Evolutionary conservation across 2,113 vertebrate genomes (phyloP).

Genomic region (Brachyistius frenatus): DNA sequence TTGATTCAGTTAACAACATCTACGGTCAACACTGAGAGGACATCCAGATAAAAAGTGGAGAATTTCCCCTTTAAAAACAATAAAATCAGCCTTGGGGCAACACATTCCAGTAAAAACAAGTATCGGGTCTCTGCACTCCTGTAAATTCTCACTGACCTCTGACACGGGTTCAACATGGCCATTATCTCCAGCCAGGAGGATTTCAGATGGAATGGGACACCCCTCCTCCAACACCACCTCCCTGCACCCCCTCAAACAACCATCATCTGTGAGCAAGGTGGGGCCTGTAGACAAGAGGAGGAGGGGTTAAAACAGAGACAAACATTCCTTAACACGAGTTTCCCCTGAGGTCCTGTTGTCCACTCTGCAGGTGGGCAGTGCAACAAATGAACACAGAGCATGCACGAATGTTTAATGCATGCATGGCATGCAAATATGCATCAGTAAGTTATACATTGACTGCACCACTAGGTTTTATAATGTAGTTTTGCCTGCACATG

Average conservation of each 20-base stretch:
- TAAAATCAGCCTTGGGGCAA: no score
- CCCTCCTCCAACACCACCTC: conserved; percentile 23
- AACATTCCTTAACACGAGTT: conserved; percentile 23
- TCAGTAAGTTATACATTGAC: rapidly evolving
- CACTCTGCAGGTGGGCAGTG: neutral
- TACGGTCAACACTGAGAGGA: no score
- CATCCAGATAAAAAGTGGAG: no score
- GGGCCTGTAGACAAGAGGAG: conserved; percentile 33
- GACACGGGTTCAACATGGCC: conserved; percentile 35
- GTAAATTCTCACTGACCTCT: conserved; percentile 57
- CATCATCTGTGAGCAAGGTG: conserved; percentile 3
- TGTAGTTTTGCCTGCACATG: no score
- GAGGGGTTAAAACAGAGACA: conserved; percentile 12
- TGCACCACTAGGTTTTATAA: neutral
- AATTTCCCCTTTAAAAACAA: no score
- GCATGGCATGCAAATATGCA: neutral
- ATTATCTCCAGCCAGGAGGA: conserved; percentile 34
- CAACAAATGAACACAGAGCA: neutral
- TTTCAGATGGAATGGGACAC: conserved; percentile 7
- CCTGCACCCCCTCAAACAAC: conserved; percentile 13
- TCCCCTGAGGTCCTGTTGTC: no score
- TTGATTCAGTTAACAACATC: no score
- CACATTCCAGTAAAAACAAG: no score
- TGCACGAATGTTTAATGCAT: neutral
- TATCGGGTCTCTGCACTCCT: neutral